Conservation (phyloP, 2,888 invertebrate genomes). For the Hartigia nigra region DNA sequence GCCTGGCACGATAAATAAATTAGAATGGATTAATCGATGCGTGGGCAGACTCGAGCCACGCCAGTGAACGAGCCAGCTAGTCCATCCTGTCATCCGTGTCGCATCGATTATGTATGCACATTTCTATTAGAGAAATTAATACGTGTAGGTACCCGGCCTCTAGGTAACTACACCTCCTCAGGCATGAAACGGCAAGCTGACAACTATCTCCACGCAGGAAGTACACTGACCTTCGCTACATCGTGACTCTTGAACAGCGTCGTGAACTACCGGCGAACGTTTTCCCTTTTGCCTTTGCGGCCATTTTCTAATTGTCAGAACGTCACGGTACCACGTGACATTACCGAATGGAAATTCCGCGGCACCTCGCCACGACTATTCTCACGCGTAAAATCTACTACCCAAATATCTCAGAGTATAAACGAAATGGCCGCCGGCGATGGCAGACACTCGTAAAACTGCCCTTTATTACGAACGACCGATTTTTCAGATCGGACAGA, state of each 20-base stretch:
- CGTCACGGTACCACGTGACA: too few relatives aligned
- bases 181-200: neutral
- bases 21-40: slow-evolving; percentile 8
- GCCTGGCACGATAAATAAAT: slow-evolving; percentile 6
- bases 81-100: slow-evolving; percentile 20
- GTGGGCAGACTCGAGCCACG: slow-evolving; percentile 15
- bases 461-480: too few relatives aligned
- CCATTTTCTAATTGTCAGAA: too few relatives aligned
- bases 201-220: slow-evolving; percentile 4
- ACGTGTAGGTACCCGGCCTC: slow-evolving; percentile 22
- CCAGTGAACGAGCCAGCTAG: slow-evolving; percentile 14
- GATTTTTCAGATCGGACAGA: too few relatives aligned
- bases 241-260: neutral
- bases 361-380: too few relatives aligned
- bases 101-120: slow-evolving; percentile 23
- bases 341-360: too few relatives aligned
- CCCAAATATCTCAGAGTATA: too few relatives aligned
- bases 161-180: slow-evolving; percentile 14
- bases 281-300: too few relatives aligned
- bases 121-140: slow-evolving; percentile 25
- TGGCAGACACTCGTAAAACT: too few relatives aligned
- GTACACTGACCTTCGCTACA: slow-evolving; percentile 5
- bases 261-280: neutral
- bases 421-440: too few relatives aligned
- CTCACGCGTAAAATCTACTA: too few relatives aligned